phyloP scores from a whole-genome alignment of 2,113 vertebrate genomes.

The Alethe diademata region DNA sequence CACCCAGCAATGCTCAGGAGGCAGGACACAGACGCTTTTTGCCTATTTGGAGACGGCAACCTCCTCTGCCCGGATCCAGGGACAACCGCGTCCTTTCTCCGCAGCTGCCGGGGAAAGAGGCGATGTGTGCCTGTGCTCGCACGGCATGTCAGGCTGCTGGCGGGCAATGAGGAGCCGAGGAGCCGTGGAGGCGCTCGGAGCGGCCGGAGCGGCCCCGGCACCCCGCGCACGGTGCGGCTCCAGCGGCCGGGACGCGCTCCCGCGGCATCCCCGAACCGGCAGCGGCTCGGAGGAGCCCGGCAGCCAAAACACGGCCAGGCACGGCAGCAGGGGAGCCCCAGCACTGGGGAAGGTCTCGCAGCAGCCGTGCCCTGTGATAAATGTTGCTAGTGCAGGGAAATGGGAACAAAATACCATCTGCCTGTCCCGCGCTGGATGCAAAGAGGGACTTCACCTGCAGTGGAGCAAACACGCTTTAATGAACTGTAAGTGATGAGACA shows the following conservation, averaged over 20 bases:
- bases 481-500: accelerated
- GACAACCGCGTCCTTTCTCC: accelerated
- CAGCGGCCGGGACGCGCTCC: neutral
- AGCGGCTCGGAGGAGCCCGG: neutral
- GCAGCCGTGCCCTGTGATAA: neutral
- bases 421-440: neutral
- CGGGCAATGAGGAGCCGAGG: accelerated
- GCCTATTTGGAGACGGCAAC: accelerated
- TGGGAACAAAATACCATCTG: neutral
- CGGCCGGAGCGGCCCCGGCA: neutral
- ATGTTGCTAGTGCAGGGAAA: neutral
- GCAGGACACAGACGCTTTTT: neutral
- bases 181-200: accelerated
- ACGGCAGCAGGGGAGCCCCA: neutral
- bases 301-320: neutral
- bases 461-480: accelerated
- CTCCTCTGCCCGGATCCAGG: neutral
- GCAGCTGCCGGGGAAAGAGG: neutral
- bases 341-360: neutral
- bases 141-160: neutral
- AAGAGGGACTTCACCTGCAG: neutral
- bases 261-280: neutral
- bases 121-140: accelerated
- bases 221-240: neutral
- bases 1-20: neutral